Conservation (phyloP, 2,888 invertebrate species). For the Chelonus formosanus region DNA sequence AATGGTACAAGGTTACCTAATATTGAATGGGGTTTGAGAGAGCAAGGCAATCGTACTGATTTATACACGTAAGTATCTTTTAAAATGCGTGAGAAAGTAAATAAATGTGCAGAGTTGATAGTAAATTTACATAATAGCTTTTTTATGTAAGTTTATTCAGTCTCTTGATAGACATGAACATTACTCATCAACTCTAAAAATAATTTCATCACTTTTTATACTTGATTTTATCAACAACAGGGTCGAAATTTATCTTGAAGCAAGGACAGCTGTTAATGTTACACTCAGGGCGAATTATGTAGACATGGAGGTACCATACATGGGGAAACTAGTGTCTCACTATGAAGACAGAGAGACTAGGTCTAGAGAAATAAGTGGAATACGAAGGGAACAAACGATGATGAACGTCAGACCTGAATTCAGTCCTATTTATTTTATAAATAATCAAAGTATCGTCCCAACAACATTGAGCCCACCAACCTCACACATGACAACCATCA, state of each 20-base stretch:
- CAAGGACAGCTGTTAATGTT: constrained; percentile 84
- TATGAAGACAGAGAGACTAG: constrained; percentile 73
- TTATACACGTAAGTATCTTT: constrained; percentile 62
- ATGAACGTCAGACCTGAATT: constrained; percentile 76
- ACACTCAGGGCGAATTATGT: constrained; percentile 79
- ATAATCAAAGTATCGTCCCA: constrained; percentile 80
- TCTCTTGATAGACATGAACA: too few species aligned
- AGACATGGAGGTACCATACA: constrained; percentile 78
- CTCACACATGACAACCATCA: constrained; percentile 39
- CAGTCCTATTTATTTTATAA: constrained; percentile 79
- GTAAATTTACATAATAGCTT: too few species aligned
- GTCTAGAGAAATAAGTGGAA: constrained; percentile 72
- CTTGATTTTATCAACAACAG: constrained; percentile 52
- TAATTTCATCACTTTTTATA: neutral
- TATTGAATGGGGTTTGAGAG: constrained; percentile 75
- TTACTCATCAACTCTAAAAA: too few species aligned
- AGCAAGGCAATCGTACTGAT: constrained; percentile 69
- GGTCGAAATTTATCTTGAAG: constrained; percentile 74
- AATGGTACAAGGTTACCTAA: constrained; percentile 70
- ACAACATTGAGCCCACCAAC: constrained; percentile 75
- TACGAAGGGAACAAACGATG: constrained; percentile 73
- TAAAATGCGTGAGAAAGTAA: neutral
- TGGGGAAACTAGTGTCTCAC: constrained; percentile 75
- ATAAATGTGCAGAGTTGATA: too few species aligned
- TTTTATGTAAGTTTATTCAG: too few species aligned